A percentile compares a stretch with the other conserved stretches of the same genome.
Evolutionary conservation across 2,797 vertebrate species (phyloP).

Genomic region (Peromyscus nudipes): DNA sequence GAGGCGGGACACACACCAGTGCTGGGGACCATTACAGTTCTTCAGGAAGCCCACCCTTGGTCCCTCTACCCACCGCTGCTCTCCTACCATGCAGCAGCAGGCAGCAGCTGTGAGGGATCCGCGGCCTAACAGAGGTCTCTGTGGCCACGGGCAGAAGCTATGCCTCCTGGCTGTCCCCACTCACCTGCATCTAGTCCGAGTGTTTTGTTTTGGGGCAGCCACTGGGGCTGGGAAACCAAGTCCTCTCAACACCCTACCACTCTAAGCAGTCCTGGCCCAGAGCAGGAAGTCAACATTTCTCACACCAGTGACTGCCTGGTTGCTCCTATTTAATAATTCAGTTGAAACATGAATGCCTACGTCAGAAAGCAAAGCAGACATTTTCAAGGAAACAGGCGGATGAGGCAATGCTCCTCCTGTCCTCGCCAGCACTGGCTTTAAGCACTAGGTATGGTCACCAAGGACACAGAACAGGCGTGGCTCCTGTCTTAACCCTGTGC

Average conservation of each 20-base stretch:
- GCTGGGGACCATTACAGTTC: background rate
- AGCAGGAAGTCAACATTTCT: background rate
- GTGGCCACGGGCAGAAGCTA: background rate
- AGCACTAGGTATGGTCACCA: background rate
- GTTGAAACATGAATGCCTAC: background rate
- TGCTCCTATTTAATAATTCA: background rate
- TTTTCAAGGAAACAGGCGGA: background rate
- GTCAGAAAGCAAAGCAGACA: background rate
- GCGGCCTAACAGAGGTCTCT: fast-evolving
- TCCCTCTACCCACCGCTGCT: background rate
- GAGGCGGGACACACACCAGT: background rate
- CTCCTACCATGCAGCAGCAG: fast-evolving
- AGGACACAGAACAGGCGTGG: background rate
- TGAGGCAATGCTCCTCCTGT: background rate
- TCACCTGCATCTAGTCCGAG: background rate
- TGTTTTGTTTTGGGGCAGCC: background rate
- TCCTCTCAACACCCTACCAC: background rate
- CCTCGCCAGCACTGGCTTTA: background rate
- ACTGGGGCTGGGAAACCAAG: background rate
- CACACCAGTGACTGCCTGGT: fast-evolving
- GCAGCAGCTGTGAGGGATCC: too few relatives aligned
- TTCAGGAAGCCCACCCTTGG: fast-evolving
- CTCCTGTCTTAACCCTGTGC: fast-evolving
- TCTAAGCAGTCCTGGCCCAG: background rate
- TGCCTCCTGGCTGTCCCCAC: fast-evolving